Conservation (phyloP, 2,888 invertebrate genomes). For the Cecidostiba fungosa region DNA sequence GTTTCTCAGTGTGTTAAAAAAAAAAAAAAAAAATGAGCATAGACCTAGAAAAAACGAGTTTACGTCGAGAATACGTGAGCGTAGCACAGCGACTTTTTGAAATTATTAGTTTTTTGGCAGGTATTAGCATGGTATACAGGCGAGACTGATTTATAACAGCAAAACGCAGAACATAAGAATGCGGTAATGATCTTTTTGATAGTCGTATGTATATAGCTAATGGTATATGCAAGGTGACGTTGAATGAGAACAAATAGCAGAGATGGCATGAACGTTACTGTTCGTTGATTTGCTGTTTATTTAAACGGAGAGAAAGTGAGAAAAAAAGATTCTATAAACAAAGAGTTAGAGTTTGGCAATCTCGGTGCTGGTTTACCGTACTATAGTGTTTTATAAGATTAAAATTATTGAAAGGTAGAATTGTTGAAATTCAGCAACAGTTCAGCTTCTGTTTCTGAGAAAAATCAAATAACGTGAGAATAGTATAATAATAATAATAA, state of each 20-base stretch:
- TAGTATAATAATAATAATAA: conserved; percentile 10
- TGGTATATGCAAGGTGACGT: neutral
- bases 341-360: neutral
- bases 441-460: conserved; percentile 34
- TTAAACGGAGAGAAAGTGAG: neutral
- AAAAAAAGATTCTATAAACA: neutral
- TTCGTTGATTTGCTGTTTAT: neutral
- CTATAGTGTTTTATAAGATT: neutral
- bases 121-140: conserved; percentile 31
- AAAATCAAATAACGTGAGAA: conserved; percentile 31
- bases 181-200: neutral
- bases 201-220: neutral
- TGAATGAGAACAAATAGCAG: neutral
- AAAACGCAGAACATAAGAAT: neutral
- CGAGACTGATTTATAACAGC: conserved; percentile 11
- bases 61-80: neutral
- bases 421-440: conserved; percentile 18
- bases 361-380: neutral
- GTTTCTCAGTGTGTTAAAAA: neutral
- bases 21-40: neutral
- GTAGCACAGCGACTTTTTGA: conserved; percentile 10
- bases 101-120: conserved; percentile 1
- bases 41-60: neutral
- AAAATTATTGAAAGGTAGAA: neutral
- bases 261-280: conserved; percentile 15